Percentiles rank a stretch among this genome's conserved stretches.
These are phyloP conservation scores for Ovis canadensis DNA, from an alignment of 2,113 vertebrate species.

Conservation along the genomic window DNA sequence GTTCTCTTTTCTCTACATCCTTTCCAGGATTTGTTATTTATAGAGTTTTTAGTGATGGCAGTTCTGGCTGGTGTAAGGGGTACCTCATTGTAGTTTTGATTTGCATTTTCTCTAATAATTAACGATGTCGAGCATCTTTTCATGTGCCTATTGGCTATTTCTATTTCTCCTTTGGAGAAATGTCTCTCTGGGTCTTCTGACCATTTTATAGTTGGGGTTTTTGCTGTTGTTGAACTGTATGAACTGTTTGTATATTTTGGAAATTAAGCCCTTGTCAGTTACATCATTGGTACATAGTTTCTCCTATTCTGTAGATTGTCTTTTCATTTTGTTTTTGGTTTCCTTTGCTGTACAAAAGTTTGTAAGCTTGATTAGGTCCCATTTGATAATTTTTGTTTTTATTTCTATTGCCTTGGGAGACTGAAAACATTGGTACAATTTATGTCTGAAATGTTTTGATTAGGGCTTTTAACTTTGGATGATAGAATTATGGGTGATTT, in stretches of 20 bases:
- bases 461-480: background rate
- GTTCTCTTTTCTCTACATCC: background rate
- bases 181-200: background rate
- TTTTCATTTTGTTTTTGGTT: background rate
- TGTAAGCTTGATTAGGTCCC: background rate
- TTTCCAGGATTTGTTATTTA: background rate
- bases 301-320: background rate
- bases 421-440: background rate
- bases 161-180: background rate
- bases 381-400: background rate
- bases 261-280: background rate
- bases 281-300: background rate
- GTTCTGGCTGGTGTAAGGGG: background rate
- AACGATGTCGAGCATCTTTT: background rate
- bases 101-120: background rate
- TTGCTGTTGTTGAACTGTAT: background rate
- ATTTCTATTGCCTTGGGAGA: background rate
- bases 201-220: background rate
- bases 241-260: background rate
- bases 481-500: background rate
- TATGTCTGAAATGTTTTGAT: background rate
- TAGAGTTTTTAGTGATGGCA: background rate
- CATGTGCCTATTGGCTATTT: background rate
- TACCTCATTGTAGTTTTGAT: background rate
- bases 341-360: background rate